Evolutionary conservation across 2,797 vertebrate species (phyloP).

Genomic region (Capromys pilorides): DNA sequence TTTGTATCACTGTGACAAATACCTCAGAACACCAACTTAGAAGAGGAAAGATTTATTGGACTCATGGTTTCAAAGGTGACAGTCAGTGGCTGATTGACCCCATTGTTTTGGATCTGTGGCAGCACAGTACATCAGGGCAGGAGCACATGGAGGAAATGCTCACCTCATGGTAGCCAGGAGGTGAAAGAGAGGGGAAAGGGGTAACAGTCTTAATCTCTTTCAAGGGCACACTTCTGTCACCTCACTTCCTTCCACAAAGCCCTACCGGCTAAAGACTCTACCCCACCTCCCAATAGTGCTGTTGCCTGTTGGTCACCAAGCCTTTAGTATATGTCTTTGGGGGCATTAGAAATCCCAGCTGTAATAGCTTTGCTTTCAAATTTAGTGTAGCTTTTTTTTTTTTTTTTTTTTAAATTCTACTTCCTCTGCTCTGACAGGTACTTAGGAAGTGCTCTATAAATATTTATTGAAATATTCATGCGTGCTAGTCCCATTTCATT

Average conservation of each 20-base stretch:
- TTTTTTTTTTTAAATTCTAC: background rate
- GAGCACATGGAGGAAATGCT: background rate
- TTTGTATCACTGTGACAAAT: background rate
- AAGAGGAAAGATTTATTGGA: background rate
- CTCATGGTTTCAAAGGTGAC: background rate
- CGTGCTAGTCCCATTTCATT: conserved; percentile 29
- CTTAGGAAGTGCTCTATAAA: conserved; percentile 10
- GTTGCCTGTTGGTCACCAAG: background rate
- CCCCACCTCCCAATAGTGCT: background rate
- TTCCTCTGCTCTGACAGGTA: background rate
- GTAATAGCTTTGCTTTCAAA: background rate
- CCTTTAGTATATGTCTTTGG: background rate
- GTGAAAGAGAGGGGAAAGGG: background rate
- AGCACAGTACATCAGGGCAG: background rate
- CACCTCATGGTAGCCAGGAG: background rate
- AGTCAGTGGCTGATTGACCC: background rate
- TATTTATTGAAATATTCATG: conserved; percentile 9
- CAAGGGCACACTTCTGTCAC: no score
- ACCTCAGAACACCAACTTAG: background rate
- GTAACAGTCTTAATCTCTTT: background rate
- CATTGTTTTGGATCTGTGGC: background rate
- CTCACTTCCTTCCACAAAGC: background rate
- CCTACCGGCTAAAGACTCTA: background rate
- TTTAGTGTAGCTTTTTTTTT: background rate
- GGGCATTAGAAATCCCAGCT: background rate